These are phyloP conservation scores for Adrianichthys oophorus DNA, from an alignment of 2,797 vertebrate species.

Conservation along the genomic window DNA sequence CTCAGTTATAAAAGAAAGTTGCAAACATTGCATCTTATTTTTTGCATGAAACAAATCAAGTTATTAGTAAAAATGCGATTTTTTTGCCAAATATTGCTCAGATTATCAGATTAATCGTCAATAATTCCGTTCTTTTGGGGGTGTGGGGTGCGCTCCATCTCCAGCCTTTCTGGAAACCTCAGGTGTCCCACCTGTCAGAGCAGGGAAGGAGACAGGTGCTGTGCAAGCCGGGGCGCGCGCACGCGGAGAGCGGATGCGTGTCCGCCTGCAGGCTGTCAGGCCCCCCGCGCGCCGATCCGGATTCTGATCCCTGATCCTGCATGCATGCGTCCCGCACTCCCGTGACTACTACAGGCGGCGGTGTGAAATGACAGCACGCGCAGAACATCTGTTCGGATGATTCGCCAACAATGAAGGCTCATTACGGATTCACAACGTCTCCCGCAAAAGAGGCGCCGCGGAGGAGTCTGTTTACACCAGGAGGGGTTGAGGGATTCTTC, in stretches of 20 bases:
- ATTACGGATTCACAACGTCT: slow-evolving; percentile 83
- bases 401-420: slow-evolving; percentile 77
- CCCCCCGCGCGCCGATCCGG: slow-evolving; percentile 4
- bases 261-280: slow-evolving; percentile 35
- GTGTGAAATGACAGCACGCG: slow-evolving; percentile 78
- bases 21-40: neutral
- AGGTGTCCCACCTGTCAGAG: slow-evolving; percentile 67
- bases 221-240: slow-evolving; percentile 16
- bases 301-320: neutral
- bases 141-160: too few relatives aligned
- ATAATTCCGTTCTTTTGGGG: neutral
- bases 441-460: slow-evolving; percentile 26
- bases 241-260: slow-evolving; percentile 4
- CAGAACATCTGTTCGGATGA: slow-evolving; percentile 78
- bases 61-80: neutral
- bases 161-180: slow-evolving; percentile 12
- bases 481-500: neutral
- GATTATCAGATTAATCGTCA: neutral
- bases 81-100: neutral
- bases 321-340: slow-evolving; percentile 22
- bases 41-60: neutral
- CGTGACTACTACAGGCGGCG: slow-evolving; percentile 56
- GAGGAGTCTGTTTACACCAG: slow-evolving; percentile 7
- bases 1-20: slow-evolving; percentile 13
- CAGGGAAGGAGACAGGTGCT: slow-evolving; percentile 70